Percentiles rank a stretch among this genome's conserved stretches.
These are phyloP conservation scores for Lamellibrachia luymesi DNA, from an alignment of 1,140 invertebrate species.

Conservation along the genomic window DNA sequence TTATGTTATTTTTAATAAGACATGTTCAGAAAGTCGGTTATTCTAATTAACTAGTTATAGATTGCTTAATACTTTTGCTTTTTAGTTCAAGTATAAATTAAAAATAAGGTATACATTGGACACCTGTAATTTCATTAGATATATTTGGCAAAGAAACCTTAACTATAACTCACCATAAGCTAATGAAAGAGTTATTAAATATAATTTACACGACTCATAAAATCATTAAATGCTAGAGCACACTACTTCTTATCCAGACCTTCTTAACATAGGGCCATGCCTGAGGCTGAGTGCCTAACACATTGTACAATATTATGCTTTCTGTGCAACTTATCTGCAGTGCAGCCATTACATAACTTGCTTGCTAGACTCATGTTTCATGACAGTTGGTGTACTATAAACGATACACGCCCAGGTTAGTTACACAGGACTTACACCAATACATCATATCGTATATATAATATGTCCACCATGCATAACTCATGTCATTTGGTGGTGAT, in stretches of 20 bases:
- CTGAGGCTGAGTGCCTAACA: not conserved
- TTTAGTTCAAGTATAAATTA: no score
- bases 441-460: not conserved
- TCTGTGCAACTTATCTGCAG: not conserved
- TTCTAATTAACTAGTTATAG: no score
- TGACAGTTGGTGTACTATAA: not conserved
- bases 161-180: not conserved
- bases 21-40: no score
- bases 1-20: no score
- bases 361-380: not conserved
- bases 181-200: not conserved
- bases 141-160: not conserved
- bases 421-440: not conserved
- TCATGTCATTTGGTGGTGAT: not conserved
- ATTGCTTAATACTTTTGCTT: no score
- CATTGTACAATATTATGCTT: not conserved
- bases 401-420: not conserved
- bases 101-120: no score
- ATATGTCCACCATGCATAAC: not conserved
- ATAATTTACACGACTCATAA: not conserved
- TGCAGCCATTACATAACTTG: no score
- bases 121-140: not conserved
- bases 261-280: not conserved
- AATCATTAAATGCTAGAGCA: not conserved
- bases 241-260: not conserved